Evolutionary conservation across 1,140 invertebrate species (phyloP).

Genomic region (Zaprionus ornatus): DNA sequence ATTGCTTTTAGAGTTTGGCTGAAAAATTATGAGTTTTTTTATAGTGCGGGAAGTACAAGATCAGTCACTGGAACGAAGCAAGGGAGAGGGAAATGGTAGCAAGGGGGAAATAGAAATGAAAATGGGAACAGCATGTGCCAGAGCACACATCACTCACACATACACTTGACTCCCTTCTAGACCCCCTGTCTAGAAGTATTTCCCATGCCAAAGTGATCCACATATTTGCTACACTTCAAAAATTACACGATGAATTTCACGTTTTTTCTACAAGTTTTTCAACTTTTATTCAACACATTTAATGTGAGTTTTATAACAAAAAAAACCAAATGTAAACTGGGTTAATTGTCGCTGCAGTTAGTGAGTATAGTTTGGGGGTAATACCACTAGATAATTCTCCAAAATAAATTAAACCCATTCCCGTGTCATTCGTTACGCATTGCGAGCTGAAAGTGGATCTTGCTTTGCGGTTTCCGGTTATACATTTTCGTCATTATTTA

Average conservation of each 20-base stretch:
- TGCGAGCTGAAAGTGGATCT: conserved; percentile 35
- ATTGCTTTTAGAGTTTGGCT: conserved; percentile 57
- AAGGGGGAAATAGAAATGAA: conserved; percentile 35
- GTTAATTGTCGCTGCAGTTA: conserved; percentile 63
- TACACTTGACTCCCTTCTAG: neutral
- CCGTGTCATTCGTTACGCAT: conserved; percentile 59
- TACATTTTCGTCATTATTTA: conserved; percentile 37
- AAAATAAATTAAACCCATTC: conserved; percentile 58
- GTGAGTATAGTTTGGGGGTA: conserved; percentile 17
- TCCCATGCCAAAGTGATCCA: neutral
- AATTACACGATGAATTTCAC: conserved; percentile 54
- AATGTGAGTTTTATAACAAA: conserved; percentile 14
- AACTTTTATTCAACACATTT: neutral
- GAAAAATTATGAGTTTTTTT: conserved; percentile 24
- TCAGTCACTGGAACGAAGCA: conserved; percentile 67
- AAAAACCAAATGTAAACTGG: conserved; percentile 48
- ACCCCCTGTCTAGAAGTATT: neutral
- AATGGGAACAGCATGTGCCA: conserved; percentile 45
- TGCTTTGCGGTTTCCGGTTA: conserved; percentile 60
- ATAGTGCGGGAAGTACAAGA: conserved; percentile 10
- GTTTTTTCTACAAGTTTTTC: conserved; percentile 8
- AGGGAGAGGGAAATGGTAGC: conserved; percentile 28
- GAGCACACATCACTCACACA: neutral
- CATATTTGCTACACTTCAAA: conserved; percentile 2
- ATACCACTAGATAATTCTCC: conserved; percentile 38